Percentiles rank a stretch among this genome's conserved stretches.
phyloP scores from a whole-genome alignment of 2,888 invertebrate genomes.

The Tetrapedia diversipes region DNA sequence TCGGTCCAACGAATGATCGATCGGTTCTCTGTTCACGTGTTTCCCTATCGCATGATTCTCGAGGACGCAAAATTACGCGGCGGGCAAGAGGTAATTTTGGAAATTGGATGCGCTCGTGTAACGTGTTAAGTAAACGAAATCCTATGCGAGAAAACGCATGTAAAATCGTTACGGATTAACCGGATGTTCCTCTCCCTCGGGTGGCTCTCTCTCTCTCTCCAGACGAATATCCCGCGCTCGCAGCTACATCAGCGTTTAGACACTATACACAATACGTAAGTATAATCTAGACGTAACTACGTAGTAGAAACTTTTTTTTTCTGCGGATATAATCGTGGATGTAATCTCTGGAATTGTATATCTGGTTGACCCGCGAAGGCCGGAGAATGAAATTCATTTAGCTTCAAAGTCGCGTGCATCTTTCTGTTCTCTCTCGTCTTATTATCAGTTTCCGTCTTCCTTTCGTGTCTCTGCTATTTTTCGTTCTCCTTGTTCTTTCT shows the following conservation, averaged over 20 bases:
- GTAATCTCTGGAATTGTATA: conserved; percentile 67
- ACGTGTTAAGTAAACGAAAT: conserved; percentile 30
- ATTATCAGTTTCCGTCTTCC: conserved; percentile 17
- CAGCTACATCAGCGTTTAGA: conserved; percentile 74
- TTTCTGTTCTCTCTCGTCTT: conserved; percentile 58
- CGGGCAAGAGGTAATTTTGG: conserved; percentile 44
- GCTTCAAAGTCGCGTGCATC: conserved; percentile 70
- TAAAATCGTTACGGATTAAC: conserved; percentile 46
- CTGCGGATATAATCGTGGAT: conserved; percentile 65
- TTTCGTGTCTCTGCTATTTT: background rate
- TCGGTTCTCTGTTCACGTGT: background rate
- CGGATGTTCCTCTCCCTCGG: conserved; percentile 35
- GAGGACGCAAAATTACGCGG: conserved; percentile 20
- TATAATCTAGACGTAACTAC: conserved; percentile 77
- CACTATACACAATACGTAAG: conserved; percentile 74
- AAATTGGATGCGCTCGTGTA: conserved; percentile 11
- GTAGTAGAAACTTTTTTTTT: conserved; percentile 76
- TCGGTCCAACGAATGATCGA: conserved; percentile 19
- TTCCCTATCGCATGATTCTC: conserved; percentile 1
- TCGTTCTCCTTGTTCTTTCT: background rate
- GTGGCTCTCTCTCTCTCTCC: conserved; percentile 49
- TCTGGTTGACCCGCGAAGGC: conserved; percentile 52
- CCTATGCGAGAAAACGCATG: conserved; percentile 27
- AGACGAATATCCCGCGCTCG: conserved; percentile 66
- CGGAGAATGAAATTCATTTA: conserved; percentile 69